phyloP scores from a whole-genome alignment of 2,113 vertebrate species.

The Sylvia atricapilla region DNA sequence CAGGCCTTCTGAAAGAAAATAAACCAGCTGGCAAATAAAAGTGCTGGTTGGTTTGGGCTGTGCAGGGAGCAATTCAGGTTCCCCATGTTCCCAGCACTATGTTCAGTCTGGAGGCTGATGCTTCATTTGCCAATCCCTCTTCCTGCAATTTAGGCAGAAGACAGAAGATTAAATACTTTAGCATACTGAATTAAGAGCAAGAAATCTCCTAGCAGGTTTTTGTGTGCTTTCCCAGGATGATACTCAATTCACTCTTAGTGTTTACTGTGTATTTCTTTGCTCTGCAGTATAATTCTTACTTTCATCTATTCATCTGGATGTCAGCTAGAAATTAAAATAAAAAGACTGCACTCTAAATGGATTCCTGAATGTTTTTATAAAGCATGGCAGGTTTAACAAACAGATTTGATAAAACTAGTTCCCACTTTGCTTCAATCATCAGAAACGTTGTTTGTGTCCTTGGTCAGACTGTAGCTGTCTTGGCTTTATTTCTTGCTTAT shows the following conservation, averaged over 20 bases:
- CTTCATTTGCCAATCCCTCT: not conserved
- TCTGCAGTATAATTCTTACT: constrained; percentile 30
- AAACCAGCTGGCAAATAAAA: constrained; percentile 6
- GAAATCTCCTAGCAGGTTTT: not conserved
- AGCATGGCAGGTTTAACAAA: constrained; percentile 60
- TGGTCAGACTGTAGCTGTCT: constrained; percentile 14
- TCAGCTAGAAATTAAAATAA: constrained; percentile 64
- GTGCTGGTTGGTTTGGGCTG: not conserved
- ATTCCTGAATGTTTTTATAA: constrained; percentile 43
- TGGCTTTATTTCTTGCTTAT: constrained; percentile 49
- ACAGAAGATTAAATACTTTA: not conserved
- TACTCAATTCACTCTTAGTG: not conserved
- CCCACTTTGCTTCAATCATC: constrained; percentile 45
- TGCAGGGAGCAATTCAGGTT: not conserved
- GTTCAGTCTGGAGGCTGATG: not conserved
- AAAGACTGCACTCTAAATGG: constrained; percentile 40
- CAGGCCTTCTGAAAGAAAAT: not conserved
- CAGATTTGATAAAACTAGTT: constrained; percentile 47
- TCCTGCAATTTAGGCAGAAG: not conserved
- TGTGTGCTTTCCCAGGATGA: not conserved
- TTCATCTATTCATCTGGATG: constrained; percentile 45
- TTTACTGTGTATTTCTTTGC: constrained; percentile 22
- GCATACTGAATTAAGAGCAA: not conserved
- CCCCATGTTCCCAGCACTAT: not conserved
- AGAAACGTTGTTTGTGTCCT: constrained; percentile 39